Base-by-base conservation (phyloP, 1,140 invertebrate genomes). In the Grapholita molesta region DNA sequence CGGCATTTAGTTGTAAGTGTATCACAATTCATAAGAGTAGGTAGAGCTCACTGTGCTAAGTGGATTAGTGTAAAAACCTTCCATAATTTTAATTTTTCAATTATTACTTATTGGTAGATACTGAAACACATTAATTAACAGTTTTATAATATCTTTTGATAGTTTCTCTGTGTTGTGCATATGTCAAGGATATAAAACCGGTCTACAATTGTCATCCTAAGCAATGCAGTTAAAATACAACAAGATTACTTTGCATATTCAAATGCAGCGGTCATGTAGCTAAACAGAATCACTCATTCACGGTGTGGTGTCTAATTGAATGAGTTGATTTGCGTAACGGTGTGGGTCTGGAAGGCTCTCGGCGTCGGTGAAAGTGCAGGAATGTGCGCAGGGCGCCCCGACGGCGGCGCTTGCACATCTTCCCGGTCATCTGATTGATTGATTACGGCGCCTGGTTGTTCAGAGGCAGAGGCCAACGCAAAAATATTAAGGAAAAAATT, bases 331-430 rank as follows among this genome's bases (percentile, higher is more conserved):
- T 82, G 76, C 79, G 74, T 87, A 85, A 84, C 77, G 79, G 80
- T 77, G 68, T 35, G 65, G 15, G 6, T 65, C 64, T 65, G 32
- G 64, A 65, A 65, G 30, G 18, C 30, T 72, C 4, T 48, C 42
- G 70, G 64, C 42, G 67, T 38, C 35, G 35, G 69, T 84, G 84
- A 88, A 88, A 88, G 84, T 86, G 81, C 76, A 80, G 79, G 77
- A 84, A 84, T 82, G 79, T 57, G 67, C 68, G 70, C 70, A 35
- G 70, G 55, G 67, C 69, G n/a, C n/a, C n/a, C n/a, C n/a, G n/a
- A n/a, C 71, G 72, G 64, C 64, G 69, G 24, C 64, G 71, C 67
- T 68, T 48, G 28, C 73, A 71, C 52, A 61, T 61, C 55, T 61
- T 61, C 55, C 55, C 30, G 55, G 9, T 61, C 4, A 30, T 25